A percentile compares a stretch with the other conserved stretches of the same genome.
These are phyloP conservation scores for Psophia crepitans DNA, from an alignment of 2,113 vertebrate species.

Conservation along the genomic window DNA sequence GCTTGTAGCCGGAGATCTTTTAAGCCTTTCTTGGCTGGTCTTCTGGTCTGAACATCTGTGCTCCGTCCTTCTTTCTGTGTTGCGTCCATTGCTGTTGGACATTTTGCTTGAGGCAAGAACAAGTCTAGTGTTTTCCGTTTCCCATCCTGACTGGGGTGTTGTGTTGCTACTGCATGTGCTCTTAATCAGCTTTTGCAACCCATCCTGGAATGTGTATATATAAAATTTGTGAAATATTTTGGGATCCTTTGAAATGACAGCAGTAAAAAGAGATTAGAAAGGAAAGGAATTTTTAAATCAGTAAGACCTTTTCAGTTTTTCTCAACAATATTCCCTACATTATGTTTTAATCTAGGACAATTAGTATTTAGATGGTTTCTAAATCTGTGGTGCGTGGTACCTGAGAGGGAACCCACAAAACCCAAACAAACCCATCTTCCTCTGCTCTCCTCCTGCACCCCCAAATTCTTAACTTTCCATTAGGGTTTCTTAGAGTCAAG, in stretches of 20 bases:
- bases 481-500: neutral
- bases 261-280: neutral
- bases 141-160: neutral
- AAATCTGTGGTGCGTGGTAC: neutral
- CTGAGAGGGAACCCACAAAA: neutral
- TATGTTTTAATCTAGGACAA: neutral
- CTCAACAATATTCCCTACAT: neutral
- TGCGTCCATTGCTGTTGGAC: neutral
- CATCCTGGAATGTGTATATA: neutral
- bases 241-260: neutral
- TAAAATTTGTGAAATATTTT: constrained; percentile 13
- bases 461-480: neutral
- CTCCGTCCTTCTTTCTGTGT: constrained; percentile 18
- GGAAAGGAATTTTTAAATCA: neutral
- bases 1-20: constrained; percentile 36
- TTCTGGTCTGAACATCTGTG: constrained; percentile 49
- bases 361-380: neutral
- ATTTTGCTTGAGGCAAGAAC: constrained; percentile 38
- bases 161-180: neutral
- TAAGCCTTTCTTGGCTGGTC: constrained; percentile 59
- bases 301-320: neutral
- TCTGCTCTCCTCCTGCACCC: neutral
- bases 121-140: neutral
- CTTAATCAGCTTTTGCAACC: constrained; percentile 12
- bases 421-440: neutral